Percentiles rank a stretch among this genome's conserved stretches.
Conservation (phyloP, 2,797 vertebrate genomes). For the Anas bernieri region DNA sequence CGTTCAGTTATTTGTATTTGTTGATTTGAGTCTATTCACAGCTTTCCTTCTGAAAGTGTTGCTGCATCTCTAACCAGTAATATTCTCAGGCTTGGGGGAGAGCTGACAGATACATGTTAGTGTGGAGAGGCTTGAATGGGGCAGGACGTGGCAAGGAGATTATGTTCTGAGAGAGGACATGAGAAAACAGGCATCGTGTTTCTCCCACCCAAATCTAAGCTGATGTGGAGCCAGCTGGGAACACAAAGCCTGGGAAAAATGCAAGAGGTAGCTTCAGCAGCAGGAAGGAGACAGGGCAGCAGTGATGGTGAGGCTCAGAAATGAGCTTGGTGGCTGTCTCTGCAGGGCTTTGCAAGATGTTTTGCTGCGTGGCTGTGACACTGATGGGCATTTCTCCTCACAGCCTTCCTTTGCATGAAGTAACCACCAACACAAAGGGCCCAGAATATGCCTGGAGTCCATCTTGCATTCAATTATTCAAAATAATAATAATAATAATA, state of each 20-base stretch:
- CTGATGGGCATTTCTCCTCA: not conserved
- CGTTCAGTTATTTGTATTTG: not conserved
- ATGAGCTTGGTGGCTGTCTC: not conserved
- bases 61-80: not conserved
- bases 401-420: not conserved
- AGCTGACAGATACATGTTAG: not conserved
- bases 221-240: not conserved
- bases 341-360: not conserved
- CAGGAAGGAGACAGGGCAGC: not conserved
- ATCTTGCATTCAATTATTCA: not conserved
- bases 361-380: not conserved
- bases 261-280: rapidly evolving
- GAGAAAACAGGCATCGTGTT: not conserved
- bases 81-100: not conserved
- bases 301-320: not conserved
- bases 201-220: not conserved
- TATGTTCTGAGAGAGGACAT: not conserved
- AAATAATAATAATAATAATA: too few species aligned
- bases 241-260: not conserved
- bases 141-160: not conserved
- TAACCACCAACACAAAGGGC: not conserved
- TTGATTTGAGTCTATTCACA: not conserved
- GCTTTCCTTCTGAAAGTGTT: not conserved
- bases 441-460: not conserved
- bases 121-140: not conserved